Conservation (phyloP, 2,113 vertebrate species). For the Collichthys lucidus region DNA sequence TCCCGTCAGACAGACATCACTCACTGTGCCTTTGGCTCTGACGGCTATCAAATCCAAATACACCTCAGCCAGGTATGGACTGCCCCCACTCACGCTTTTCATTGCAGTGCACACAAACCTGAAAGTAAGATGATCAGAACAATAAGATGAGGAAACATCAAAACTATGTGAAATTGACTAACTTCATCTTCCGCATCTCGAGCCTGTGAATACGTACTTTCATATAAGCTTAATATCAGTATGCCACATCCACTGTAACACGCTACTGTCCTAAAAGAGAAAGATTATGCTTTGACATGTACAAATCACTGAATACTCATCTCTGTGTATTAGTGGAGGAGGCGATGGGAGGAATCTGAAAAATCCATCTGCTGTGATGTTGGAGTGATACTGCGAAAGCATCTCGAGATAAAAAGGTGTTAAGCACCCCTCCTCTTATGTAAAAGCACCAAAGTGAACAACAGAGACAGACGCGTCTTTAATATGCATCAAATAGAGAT, state of each 20-base stretch:
- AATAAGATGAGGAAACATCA: conserved; percentile 11
- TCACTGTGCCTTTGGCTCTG: conserved; percentile 52
- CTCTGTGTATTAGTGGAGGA: conserved; percentile 39
- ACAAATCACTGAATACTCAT: conserved; percentile 53
- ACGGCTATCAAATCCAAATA: conserved; percentile 63
- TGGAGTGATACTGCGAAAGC: conserved; percentile 53
- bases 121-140: conserved; percentile 35
- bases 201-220: background rate
- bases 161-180: background rate
- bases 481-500: conserved; percentile 29
- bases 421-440: conserved; percentile 53
- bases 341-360: conserved; percentile 43
- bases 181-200: background rate
- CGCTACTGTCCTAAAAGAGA: conserved; percentile 21
- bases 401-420: conserved; percentile 65
- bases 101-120: conserved; percentile 71
- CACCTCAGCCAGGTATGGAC: conserved; percentile 57
- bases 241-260: background rate
- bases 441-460: conserved; percentile 40
- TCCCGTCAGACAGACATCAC: conserved; percentile 76
- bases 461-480: conserved; percentile 24
- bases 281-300: conserved; percentile 42
- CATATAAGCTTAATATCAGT: conserved; percentile 10
- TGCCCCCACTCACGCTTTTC: conserved; percentile 60
- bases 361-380: conserved; percentile 64